These are phyloP conservation scores for Triplophysa tibetana DNA, from an alignment of 2,113 vertebrate species.

Conservation along the genomic window DNA sequence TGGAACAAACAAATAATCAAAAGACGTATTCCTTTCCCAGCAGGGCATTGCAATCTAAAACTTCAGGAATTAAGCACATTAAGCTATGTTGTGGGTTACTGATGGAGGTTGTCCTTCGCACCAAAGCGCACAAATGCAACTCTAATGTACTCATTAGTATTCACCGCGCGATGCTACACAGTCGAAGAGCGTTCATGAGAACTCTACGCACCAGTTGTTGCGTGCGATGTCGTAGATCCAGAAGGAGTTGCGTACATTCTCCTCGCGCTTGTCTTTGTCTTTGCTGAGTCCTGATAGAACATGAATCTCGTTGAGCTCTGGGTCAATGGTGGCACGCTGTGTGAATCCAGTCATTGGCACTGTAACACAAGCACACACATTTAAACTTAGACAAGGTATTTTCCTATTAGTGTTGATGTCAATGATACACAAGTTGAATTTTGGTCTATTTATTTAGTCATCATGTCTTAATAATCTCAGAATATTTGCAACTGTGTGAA, in stretches of 20 bases:
- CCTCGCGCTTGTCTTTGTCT: conserved; percentile 97
- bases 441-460: neutral
- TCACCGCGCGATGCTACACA: neutral
- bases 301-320: conserved; percentile 97
- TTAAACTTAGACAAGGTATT: neutral
- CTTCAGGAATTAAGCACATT: neutral
- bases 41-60: neutral
- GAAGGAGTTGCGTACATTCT: conserved; percentile 98
- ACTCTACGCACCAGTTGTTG: conserved; percentile 87
- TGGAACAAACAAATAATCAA: neutral
- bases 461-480: neutral
- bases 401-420: neutral
- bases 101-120: neutral
- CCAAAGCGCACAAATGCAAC: neutral
- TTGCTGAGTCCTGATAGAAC: conserved; percentile 98
- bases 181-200: neutral
- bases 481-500: neutral
- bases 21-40: neutral
- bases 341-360: conserved; percentile 99
- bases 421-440: neutral
- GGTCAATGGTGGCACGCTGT: conserved; percentile 97
- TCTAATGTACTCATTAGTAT: neutral
- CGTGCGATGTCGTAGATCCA: conserved; percentile 99
- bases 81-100: neutral
- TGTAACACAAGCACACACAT: conserved; percentile 57